These are phyloP conservation scores for Diorhabda sublineata DNA, from an alignment of 1,140 invertebrate genomes.

Conservation along the genomic window DNA sequence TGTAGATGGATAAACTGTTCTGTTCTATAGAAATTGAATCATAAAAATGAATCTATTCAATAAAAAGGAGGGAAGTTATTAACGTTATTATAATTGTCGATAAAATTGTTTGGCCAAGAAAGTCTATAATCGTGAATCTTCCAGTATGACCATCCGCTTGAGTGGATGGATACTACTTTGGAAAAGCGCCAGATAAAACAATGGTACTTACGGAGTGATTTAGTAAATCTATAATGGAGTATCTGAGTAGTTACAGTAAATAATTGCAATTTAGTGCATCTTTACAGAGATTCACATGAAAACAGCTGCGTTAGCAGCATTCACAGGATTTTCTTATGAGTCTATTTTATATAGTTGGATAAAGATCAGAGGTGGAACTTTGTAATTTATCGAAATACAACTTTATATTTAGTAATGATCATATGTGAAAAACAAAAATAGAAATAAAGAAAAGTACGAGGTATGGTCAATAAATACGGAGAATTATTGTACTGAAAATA, in stretches of 20 bases:
- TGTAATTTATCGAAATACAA: no score
- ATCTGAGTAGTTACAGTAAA: slow-evolving; percentile 15
- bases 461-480: no score
- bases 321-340: no score
- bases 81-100: slow-evolving; percentile 6
- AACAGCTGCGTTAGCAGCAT: slow-evolving; percentile 10
- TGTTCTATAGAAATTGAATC: no score
- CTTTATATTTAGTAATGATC: no score
- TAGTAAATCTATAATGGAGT: slow-evolving; percentile 13
- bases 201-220: slow-evolving; percentile 10
- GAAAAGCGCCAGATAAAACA: slow-evolving; percentile 13
- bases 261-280: slow-evolving; percentile 15
- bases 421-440: no score
- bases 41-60: no score
- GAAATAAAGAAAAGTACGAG: no score
- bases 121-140: not conserved
- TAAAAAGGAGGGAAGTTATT: not conserved
- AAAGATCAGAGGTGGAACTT: no score
- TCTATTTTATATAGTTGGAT: no score
- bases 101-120: not conserved
- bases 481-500: no score
- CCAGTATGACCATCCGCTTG: not conserved
- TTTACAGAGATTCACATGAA: slow-evolving; percentile 7
- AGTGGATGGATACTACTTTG: not conserved
- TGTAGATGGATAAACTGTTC: no score